A percentile compares a stretch with the other conserved stretches of the same genome.
Evolutionary conservation across 2,797 vertebrate genomes (phyloP).

Genomic region (Cyclura pinguis): DNA sequence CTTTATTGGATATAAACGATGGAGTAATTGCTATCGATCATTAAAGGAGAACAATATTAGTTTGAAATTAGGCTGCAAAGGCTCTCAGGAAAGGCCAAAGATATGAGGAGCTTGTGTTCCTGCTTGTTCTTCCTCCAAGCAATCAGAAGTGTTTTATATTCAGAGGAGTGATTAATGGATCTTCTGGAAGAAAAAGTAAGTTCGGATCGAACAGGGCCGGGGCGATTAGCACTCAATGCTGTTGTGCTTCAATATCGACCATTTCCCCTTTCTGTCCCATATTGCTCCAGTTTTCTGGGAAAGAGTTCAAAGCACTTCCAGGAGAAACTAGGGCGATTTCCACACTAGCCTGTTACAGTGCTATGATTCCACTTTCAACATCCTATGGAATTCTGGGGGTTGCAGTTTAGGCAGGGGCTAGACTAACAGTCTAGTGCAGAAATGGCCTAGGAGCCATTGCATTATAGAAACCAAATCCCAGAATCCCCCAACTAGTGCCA

Average conservation of each 20-base stretch:
- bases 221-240: slow-evolving; percentile 24
- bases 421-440: too few species aligned
- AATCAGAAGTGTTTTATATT: slow-evolving; percentile 38
- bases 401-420: too few species aligned
- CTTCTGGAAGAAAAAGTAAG: slow-evolving; percentile 59
- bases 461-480: too few species aligned
- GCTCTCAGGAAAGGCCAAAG: slow-evolving; percentile 27
- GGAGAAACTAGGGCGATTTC: too few species aligned
- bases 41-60: slow-evolving; percentile 64
- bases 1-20: slow-evolving; percentile 77
- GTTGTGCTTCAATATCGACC: neutral
- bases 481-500: too few species aligned
- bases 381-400: too few species aligned
- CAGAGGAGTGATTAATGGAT: slow-evolving; percentile 53
- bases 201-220: slow-evolving; percentile 18
- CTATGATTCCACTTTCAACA: too few species aligned
- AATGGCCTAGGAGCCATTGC: too few species aligned
- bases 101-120: slow-evolving; percentile 22
- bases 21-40: slow-evolving; percentile 73
- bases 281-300: slow-evolving; percentile 23
- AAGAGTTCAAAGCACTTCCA: neutral
- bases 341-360: too few species aligned
- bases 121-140: neutral
- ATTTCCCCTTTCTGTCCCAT: neutral
- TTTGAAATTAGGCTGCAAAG: slow-evolving; percentile 57